Conservation (phyloP, 2,797 vertebrate genomes). For the Gallirallus australis region DNA sequence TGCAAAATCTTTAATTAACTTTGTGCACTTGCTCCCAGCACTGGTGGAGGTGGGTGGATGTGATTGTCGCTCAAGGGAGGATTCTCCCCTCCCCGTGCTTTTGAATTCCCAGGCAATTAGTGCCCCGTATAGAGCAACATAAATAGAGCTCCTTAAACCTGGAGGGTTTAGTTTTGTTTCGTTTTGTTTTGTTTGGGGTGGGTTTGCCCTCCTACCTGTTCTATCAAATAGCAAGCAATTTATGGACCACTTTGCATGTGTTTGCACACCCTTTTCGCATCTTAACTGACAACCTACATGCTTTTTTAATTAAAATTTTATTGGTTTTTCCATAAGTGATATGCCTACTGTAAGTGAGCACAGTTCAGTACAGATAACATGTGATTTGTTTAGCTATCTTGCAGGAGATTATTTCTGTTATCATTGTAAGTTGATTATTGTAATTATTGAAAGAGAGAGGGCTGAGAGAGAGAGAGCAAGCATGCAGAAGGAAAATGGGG, state of each 20-base stretch:
- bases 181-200: constrained; percentile 12
- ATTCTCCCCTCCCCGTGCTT: constrained; percentile 34
- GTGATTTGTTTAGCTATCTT: constrained; percentile 74
- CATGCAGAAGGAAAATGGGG: constrained; percentile 42
- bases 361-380: constrained; percentile 57
- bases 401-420: constrained; percentile 74
- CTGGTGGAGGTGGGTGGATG: constrained; percentile 42
- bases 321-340: constrained; percentile 71
- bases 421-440: constrained; percentile 74
- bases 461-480: neutral
- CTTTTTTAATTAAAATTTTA: constrained; percentile 74
- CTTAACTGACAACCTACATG: constrained; percentile 53
- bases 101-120: constrained; percentile 58
- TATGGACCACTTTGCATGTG: neutral
- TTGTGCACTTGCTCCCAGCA: neutral
- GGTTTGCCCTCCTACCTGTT: constrained; percentile 10
- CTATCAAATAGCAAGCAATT: constrained; percentile 26
- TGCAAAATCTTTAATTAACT: constrained; percentile 64
- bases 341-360: constrained; percentile 60
- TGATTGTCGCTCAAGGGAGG: constrained; percentile 26
- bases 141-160: constrained; percentile 40
- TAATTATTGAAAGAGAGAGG: constrained; percentile 75
- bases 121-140: constrained; percentile 2
- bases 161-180: constrained; percentile 8
- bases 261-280: constrained; percentile 22